Conservation (phyloP, 2,888 invertebrate genomes). For the Eudasyphora cyanicolor region DNA sequence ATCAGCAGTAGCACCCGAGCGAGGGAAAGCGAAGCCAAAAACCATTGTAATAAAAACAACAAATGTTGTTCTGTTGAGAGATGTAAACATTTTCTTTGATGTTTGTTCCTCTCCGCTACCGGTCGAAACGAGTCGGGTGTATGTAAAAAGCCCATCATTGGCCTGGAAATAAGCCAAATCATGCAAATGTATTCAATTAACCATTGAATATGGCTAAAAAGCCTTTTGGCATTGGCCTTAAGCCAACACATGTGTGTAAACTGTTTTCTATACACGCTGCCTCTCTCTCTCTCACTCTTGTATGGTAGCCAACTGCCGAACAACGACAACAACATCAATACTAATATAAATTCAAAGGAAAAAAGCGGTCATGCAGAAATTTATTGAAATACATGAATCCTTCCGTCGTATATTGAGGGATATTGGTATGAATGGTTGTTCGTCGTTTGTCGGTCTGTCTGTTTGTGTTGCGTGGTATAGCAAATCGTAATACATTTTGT, state of each 20-base stretch:
- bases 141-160: background rate
- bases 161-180: conserved; percentile 25
- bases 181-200: conserved; percentile 39
- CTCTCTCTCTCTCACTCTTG: no score
- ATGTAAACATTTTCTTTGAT: conserved; percentile 24
- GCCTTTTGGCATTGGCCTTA: conserved; percentile 11
- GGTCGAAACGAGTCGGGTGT: background rate
- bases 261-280: no score
- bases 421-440: background rate
- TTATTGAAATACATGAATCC: conserved; percentile 23
- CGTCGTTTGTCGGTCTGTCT: background rate
- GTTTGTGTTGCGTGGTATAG: background rate
- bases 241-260: conserved; percentile 22
- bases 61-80: background rate
- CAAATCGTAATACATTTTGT: background rate
- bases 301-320: background rate
- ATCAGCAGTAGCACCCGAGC: background rate
- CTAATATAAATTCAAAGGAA: conserved; percentile 16
- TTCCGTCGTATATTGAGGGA: background rate
- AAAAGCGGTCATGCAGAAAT: conserved; percentile 12
- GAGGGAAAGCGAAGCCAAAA: background rate
- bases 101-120: background rate
- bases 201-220: conserved; percentile 31
- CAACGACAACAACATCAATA: no score
- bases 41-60: background rate